Base-by-base conservation (phyloP, 2,888 invertebrate genomes). In the Drosophila pseudotalamancana region DNA sequence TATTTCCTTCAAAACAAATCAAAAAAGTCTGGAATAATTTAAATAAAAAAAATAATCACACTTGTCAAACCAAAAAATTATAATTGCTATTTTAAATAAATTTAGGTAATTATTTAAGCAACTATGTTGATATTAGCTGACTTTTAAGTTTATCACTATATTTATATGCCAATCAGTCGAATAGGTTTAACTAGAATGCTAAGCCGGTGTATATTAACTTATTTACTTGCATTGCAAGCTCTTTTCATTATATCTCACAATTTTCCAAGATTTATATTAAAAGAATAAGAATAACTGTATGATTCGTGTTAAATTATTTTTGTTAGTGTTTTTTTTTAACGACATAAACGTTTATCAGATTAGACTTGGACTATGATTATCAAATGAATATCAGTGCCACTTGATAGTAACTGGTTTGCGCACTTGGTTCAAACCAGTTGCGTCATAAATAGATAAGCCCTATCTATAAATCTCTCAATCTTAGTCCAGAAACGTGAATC, bases 401-500 rank as follows among this genome's bases (percentile, higher is more conserved):
- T 71, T 46, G 35, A 72, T 23, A 35, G 12, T 46, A 54, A 72
- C 72, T 66, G 56, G 71, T 72, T 72, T 79, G 48, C 81, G 81
- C 29, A 72, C 21, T 64, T 77, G 31, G 14, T 70, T 40, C 45
- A 29, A 23, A 77, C 12, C 35, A 71, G 39, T 75, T 45, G 57
- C 79, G 79, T 77, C 82, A 83, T 51, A 4, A 16, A 55, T 42
- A 57, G 76, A 78, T 81, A 69, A 61, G 27, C 32, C 39, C 48
- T 64, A 51, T 56, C 56, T 42, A 14, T 16, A 11, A 45, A 57
- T 31, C 11, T 23, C 0, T 27, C 19, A 11, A 16, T 25, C 0
- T 34, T 25, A 4, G 25, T 8, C 23, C 18, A 9, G 6, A 23
- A 42, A 23, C 45, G 43, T 21, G 34, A 49, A 31, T n/a, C 54